A percentile compares a stretch with the other conserved stretches of the same genome.
Evolutionary conservation across 2,888 invertebrate species (phyloP).

Genomic region (Agriopis leucophaearia): DNA sequence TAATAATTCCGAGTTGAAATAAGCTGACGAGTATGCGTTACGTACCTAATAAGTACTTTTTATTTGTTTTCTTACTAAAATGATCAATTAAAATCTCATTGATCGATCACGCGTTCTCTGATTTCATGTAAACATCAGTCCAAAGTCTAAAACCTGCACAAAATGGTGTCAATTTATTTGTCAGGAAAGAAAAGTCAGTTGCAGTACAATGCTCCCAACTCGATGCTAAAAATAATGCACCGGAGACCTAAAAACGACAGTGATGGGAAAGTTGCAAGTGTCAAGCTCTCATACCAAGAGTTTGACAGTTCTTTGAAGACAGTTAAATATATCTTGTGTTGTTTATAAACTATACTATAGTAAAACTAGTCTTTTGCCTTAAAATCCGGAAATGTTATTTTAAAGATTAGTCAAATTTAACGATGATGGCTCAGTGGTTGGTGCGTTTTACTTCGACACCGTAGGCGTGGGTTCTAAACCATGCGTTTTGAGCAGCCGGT

Average conservation of each 20-base stretch:
- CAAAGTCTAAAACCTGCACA: slow-evolving; percentile 14
- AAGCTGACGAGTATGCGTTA: background rate
- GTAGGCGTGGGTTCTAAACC: too few relatives aligned
- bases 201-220: slow-evolving; percentile 57
- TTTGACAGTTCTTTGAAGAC: background rate
- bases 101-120: slow-evolving; percentile 12
- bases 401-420: too few relatives aligned
- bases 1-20: background rate
- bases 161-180: slow-evolving; percentile 29
- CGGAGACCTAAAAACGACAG: slow-evolving; percentile 50
- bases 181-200: slow-evolving; percentile 46
- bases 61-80: slow-evolving; percentile 6
- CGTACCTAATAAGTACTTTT: background rate
- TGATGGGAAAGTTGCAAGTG: slow-evolving; percentile 23
- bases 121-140: background rate
- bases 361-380: too few relatives aligned
- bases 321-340: background rate
- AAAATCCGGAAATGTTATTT: too few relatives aligned
- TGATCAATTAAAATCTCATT: background rate
- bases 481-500: too few relatives aligned
- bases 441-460: too few relatives aligned
- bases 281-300: background rate
- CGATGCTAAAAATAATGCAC: slow-evolving; percentile 56
- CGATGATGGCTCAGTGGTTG: too few relatives aligned
- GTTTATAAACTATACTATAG: background rate